These are phyloP conservation scores for Adelphocoris suturalis DNA, from an alignment of 2,888 invertebrate species.

Conservation along the genomic window DNA sequence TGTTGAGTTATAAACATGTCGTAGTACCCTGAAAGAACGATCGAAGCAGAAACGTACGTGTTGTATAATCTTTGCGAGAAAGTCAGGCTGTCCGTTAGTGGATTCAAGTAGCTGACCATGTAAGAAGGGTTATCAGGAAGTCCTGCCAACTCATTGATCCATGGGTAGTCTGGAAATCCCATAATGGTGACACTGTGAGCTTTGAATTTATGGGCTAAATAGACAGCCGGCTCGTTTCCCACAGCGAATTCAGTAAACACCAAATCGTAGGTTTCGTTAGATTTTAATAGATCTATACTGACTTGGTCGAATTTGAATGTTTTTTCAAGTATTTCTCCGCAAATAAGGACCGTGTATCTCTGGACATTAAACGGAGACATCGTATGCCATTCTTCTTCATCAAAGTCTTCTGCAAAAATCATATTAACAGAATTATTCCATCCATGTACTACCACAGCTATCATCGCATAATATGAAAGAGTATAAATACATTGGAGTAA, in stretches of 20 bases:
- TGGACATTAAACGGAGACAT: neutral
- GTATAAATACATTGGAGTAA: too few species aligned
- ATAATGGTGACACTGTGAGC: slow-evolving; percentile 26
- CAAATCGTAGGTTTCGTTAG: slow-evolving; percentile 70
- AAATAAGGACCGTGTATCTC: neutral
- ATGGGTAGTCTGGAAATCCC: slow-evolving; percentile 51
- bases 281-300: slow-evolving; percentile 53
- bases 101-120: slow-evolving; percentile 17
- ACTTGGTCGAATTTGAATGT: neutral
- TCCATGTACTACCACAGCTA: too few species aligned
- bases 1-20: neutral
- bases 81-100: slow-evolving; percentile 25
- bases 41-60: neutral
- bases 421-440: too few species aligned
- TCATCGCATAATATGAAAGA: too few species aligned
- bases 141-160: slow-evolving; percentile 74
- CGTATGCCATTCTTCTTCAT: neutral
- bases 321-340: neutral
- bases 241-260: slow-evolving; percentile 68
- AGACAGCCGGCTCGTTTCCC: slow-evolving; percentile 66
- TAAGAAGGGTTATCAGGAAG: slow-evolving; percentile 69
- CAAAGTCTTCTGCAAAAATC: neutral
- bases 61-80: slow-evolving; percentile 54
- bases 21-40: neutral
- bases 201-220: slow-evolving; percentile 73